Base-by-base conservation (phyloP, 2,797 vertebrate genomes). In the Lepidocolaptes lacrymiger region DNA sequence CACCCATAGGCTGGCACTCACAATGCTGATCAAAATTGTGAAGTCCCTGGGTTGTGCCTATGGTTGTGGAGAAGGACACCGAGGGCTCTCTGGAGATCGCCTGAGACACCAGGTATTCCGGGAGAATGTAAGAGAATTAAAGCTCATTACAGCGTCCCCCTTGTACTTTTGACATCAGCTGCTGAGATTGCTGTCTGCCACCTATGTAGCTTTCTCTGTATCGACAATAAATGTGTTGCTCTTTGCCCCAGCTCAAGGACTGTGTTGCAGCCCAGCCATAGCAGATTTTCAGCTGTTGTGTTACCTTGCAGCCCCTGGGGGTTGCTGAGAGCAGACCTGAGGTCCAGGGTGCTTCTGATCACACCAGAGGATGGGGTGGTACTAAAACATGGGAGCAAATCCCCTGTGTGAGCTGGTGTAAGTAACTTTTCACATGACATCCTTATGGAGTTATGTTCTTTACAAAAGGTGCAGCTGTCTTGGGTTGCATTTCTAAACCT, bases 1-100 rank as follows among this genome's bases (percentile, higher is more conserved):
- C 97, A 98, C 99, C 46, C 99, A 99, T 97, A 99, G 98, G 87
- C 97, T 99, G 94, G 99, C 99, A 74, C 98, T 99, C 78, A 99
- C 99, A 93, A 99, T 99, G 99, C 98, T 99, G n/a, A 99, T 99
- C 91, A 99, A 99, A 98, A 99, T 99, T 59, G 99, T 99, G 17
- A 99, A 99, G 96, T 99, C 99, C 36, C 96, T 99, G 95, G 99
- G 99, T 28, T 99, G 99, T 88, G 99, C 99, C 27, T 99, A 99
- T 87, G 99, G 99, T 89, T 99, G 99, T 44, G 99, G 99, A 21
- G 99, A 99, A 97, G 99, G 99, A 76, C 99, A 99, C 73, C 99
- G 99, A 9, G 99, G 99, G 37, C 98, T 99, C 88, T 99, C 99
- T 23, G 99, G 99, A 71, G 99, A 99, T 96, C 99, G 99, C 80